Percentiles rank a stretch among this genome's conserved stretches.
phyloP scores from a whole-genome alignment of 1,140 invertebrate genomes.

The Pentalonia nigronervosa region DNA sequence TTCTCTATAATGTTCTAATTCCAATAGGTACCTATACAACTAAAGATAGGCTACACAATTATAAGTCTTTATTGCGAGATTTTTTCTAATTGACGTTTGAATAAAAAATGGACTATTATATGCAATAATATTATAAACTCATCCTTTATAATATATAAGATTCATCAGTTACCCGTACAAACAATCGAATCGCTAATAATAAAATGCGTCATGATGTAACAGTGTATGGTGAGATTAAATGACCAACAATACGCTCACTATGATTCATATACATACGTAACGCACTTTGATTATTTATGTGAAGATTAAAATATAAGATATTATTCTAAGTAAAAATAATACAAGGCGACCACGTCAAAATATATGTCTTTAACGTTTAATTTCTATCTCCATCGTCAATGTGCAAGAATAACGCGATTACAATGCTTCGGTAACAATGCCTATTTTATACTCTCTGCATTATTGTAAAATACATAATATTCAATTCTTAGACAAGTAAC shows the following conservation, averaged over 20 bases:
- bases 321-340: conserved; percentile 6
- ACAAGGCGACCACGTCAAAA: background rate
- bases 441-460: background rate
- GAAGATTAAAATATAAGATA: conserved; percentile 27
- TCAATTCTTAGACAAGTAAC: background rate
- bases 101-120: background rate
- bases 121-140: background rate
- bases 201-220: background rate
- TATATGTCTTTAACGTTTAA: background rate
- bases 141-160: background rate
- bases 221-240: background rate
- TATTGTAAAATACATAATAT: conserved; percentile 13
- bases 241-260: background rate
- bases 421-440: background rate
- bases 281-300: background rate
- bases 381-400: background rate
- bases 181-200: conserved; percentile 14
- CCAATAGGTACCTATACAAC: background rate
- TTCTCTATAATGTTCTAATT: background rate
- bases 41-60: background rate
- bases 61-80: background rate
- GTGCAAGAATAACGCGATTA: background rate
- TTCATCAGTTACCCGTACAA: background rate
- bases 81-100: background rate
- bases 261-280: background rate